Percentiles rank a stretch among this genome's conserved stretches.
Evolutionary conservation across 2,888 invertebrate genomes (phyloP).

Genomic region (Hirtodrosophila confusa): DNA sequence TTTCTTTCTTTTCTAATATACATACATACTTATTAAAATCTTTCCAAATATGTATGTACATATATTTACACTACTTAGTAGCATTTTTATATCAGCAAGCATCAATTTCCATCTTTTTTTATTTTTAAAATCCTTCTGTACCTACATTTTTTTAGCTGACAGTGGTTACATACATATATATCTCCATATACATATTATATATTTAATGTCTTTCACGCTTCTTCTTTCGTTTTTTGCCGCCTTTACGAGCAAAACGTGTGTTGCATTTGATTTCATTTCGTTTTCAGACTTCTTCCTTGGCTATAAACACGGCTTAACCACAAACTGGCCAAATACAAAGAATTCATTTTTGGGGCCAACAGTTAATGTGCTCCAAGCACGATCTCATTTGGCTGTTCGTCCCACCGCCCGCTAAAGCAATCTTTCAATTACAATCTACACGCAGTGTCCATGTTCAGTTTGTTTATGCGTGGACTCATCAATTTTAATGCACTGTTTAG

Average conservation of each 20-base stretch:
- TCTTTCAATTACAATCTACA: slow-evolving; percentile 64
- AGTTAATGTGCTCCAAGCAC: slow-evolving; percentile 67
- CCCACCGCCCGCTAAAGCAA: slow-evolving; percentile 4
- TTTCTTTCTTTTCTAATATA: too few relatives aligned
- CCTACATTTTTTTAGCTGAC: too few relatives aligned
- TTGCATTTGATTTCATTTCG: slow-evolving; percentile 78
- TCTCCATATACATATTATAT: not conserved
- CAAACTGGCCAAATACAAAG: slow-evolving; percentile 45
- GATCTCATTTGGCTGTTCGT: slow-evolving; percentile 36
- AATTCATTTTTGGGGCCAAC: slow-evolving; percentile 62
- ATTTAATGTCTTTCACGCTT: slow-evolving; percentile 28
- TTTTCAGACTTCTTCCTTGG: slow-evolving; percentile 40
- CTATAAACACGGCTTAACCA: slow-evolving; percentile 48
- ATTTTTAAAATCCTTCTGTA: too few relatives aligned
- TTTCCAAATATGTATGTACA: too few relatives aligned
- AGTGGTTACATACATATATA: too few relatives aligned
- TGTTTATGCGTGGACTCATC: not conserved
- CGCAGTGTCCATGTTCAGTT: slow-evolving; percentile 24
- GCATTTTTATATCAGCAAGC: too few relatives aligned
- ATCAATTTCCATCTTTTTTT: too few relatives aligned
- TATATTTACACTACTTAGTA: too few relatives aligned
- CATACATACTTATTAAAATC: too few relatives aligned
- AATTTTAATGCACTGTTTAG: too few relatives aligned
- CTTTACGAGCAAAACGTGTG: slow-evolving; percentile 66
- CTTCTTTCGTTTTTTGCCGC: slow-evolving; percentile 46